Evolutionary conservation across 2,888 invertebrate species (phyloP).

Genomic region (Cosmopolites sordidus): DNA sequence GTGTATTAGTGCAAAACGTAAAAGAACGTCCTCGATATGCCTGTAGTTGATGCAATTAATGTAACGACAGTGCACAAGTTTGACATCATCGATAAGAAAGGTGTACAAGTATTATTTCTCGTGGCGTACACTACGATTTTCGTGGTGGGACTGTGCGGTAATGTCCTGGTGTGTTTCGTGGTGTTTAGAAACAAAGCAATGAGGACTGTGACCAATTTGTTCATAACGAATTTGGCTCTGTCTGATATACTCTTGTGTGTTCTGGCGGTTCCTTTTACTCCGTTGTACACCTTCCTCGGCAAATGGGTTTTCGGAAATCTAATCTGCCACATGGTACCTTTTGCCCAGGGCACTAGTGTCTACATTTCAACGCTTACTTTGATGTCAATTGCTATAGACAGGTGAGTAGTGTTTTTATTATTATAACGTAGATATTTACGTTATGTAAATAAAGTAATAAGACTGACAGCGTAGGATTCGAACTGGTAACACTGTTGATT

Average conservation of each 20-base stretch:
- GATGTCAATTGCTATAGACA: slow-evolving; percentile 95
- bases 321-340: slow-evolving; percentile 89
- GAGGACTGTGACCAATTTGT: slow-evolving; percentile 97
- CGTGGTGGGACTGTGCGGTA: slow-evolving; percentile 83
- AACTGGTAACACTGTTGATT: too few relatives aligned
- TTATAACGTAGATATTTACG: too few relatives aligned
- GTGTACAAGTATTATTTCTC: slow-evolving; percentile 71
- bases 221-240: slow-evolving; percentile 93
- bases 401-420: too few relatives aligned
- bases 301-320: slow-evolving; percentile 90
- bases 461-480: too few relatives aligned
- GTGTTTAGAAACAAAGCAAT: slow-evolving; percentile 89
- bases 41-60: slow-evolving; percentile 8
- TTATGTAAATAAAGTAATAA: too few relatives aligned
- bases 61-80: slow-evolving; percentile 6
- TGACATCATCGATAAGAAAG: slow-evolving; percentile 57
- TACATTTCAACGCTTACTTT: slow-evolving; percentile 96
- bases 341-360: slow-evolving; percentile 91
- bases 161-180: slow-evolving; percentile 88
- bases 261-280: slow-evolving; percentile 94
- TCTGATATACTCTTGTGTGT: slow-evolving; percentile 92
- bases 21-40: slow-evolving; percentile 10
- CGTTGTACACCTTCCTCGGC: slow-evolving; percentile 86
- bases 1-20: neutral
- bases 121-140: slow-evolving; percentile 81